Percentiles rank a stretch among this genome's conserved stretches.
phyloP scores from a whole-genome alignment of 2,888 invertebrate genomes.

The Ophraella communa region DNA sequence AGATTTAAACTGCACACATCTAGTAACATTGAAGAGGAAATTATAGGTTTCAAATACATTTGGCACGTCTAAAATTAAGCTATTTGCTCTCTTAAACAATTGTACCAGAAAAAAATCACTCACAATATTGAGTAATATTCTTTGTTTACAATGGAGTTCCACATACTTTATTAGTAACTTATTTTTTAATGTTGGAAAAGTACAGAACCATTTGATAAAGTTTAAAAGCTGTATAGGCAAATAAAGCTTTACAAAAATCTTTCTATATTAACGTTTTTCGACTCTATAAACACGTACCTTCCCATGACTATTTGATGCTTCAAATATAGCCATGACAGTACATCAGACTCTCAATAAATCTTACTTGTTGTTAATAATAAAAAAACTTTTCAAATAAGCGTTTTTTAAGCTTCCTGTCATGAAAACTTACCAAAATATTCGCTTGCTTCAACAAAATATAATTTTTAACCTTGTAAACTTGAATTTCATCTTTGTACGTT shows the following conservation, averaged over 20 bases:
- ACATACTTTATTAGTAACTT: conserved; percentile 18
- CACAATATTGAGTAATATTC: conserved; percentile 25
- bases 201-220: not conserved
- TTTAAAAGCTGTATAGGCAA: not conserved
- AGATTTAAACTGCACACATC: no score
- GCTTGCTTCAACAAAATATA: conserved; percentile 35
- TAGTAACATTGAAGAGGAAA: no score
- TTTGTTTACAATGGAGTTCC: conserved; percentile 52
- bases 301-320: conserved; percentile 48
- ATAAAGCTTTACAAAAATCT: not conserved
- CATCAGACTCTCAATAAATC: conserved; percentile 18
- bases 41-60: not conserved
- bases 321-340: conserved; percentile 46
- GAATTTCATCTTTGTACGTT: conserved; percentile 28
- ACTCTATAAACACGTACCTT: conserved; percentile 46
- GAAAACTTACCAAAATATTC: conserved; percentile 36
- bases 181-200: not conserved
- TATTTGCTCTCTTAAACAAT: not conserved
- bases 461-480: conserved; percentile 36
- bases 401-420: conserved; percentile 20
- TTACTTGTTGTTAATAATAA: conserved; percentile 14
- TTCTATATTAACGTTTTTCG: not conserved
- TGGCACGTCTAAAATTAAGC: not conserved
- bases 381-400: conserved; percentile 16
- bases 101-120: not conserved